Base-by-base conservation (phyloP, 2,113 vertebrate genomes). In the Bettongia penicillata region DNA sequence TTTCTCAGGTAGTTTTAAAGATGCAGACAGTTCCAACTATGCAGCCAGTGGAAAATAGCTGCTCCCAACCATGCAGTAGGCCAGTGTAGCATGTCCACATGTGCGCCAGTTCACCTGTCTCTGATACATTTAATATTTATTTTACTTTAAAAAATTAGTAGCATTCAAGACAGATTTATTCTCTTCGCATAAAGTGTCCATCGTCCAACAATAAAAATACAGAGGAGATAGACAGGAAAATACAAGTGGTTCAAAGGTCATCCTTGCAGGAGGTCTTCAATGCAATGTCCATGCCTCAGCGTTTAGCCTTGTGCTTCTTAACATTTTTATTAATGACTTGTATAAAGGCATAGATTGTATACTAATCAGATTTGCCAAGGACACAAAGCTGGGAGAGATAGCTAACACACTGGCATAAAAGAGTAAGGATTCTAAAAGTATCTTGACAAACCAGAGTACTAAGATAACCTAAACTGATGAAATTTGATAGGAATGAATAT, bases 121-220 rank as follows among this genome's bases (percentile, higher is more conserved):
- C 19, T 6, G 1, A 43, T n/a, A 84, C 28, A 84, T n/a, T 43
- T n/a, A 43, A 23, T 84, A 84, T 84, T 84, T 77, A 77, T 43
- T 84, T 84, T 77, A 94, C 50, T 89, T n/a, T 14, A 53, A 94
- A 68, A 91, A 91, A 77, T 12, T 49, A 93, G 61, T 91, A 47
- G 2, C 22, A 22, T 89, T 93, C 37, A n/a, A n/a, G 53, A 92
- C 50, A 3, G 68, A 49, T 37, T 51, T 94, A 55, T 8, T 94
- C 93, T 92, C 37, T 93, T 68, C 51, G 49, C 49, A 89, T 31
- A 48, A 89, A 53, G 23, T 25, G 12, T 89, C 43, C 47, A 4
- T 22, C 11, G 14, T 25, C 90, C 51, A 90, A 53, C 93, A 37
- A n/a, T n/a, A 47, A 55, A 49, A 3, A 91, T 3, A 25, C 7